phyloP scores from a whole-genome alignment of 2,888 invertebrate genomes.

The Auanema sp. region DNA sequence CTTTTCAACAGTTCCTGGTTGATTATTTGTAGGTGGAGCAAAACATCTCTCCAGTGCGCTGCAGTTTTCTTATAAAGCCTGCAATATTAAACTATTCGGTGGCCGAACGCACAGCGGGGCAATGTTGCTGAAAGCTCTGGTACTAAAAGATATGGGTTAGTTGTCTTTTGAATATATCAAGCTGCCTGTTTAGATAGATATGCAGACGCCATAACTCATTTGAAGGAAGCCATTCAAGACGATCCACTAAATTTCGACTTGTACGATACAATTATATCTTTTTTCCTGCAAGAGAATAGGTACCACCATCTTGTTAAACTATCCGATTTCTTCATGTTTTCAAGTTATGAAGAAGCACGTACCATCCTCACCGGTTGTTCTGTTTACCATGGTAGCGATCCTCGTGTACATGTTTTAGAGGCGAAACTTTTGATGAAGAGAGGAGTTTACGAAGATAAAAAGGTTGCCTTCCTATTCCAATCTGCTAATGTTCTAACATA shows the following conservation, averaged over 20 bases:
- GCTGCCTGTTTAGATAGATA: slow-evolving; percentile 7
- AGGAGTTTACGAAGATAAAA: too few species aligned
- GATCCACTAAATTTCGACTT: too few species aligned
- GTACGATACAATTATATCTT: too few species aligned
- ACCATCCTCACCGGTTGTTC: not conserved
- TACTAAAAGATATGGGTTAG: slow-evolving; percentile 10
- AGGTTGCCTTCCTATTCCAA: too few species aligned
- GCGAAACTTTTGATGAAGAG: slow-evolving; percentile 4
- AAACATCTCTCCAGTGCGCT: not conserved
- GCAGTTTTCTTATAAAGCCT: slow-evolving; percentile 13
- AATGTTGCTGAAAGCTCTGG: slow-evolving; percentile 8
- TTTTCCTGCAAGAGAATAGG: not conserved
- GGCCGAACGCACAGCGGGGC: slow-evolving; percentile 7
- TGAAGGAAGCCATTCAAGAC: too few species aligned
- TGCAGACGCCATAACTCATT: not conserved
- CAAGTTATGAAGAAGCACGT: slow-evolving; percentile 10
- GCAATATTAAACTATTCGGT: not conserved
- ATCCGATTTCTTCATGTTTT: not conserved
- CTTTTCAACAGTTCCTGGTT: too few species aligned
- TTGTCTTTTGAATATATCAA: not conserved
- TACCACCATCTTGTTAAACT: not conserved
- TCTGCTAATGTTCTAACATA: too few species aligned
- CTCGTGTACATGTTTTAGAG: not conserved
- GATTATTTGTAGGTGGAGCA: not conserved
- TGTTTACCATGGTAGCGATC: slow-evolving; percentile 1